These are phyloP conservation scores for Huso huso DNA, from an alignment of 2,797 vertebrate genomes.

Conservation along the genomic window DNA sequence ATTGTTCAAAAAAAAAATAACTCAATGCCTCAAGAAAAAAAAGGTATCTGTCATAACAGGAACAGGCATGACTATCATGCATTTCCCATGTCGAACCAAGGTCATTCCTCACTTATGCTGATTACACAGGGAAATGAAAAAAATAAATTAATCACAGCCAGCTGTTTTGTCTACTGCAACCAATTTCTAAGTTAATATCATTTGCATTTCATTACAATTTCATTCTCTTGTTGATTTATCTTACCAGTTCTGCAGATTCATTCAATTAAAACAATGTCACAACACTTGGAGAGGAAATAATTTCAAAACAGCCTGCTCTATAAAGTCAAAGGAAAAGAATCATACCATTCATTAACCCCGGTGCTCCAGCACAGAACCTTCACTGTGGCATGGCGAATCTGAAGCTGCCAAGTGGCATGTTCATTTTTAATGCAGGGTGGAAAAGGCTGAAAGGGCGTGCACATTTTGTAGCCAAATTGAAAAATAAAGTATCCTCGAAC, in stretches of 20 bases:
- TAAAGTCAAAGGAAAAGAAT: conserved; percentile 28
- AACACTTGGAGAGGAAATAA: conserved; percentile 38
- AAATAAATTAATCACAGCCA: conserved; percentile 37
- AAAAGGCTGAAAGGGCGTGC: background rate
- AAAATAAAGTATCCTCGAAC: background rate
- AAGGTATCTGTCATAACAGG: background rate
- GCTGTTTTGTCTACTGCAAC: conserved; percentile 43
- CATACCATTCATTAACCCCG: conserved; percentile 31
- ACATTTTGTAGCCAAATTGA: background rate
- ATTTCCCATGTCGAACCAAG: conserved; percentile 22
- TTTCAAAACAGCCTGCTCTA: conserved; percentile 29
- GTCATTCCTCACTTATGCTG: conserved; percentile 22
- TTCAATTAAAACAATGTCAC: conserved; percentile 53
- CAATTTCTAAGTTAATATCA: conserved; percentile 37
- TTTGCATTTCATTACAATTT: conserved; percentile 40
- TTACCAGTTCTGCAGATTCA: conserved; percentile 38
- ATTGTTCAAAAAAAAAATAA: no score
- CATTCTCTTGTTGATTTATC: conserved; percentile 45
- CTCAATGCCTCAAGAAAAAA: no score
- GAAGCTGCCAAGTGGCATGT: conserved; percentile 18
- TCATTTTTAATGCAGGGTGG: conserved; percentile 18
- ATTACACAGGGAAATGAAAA: conserved; percentile 30
- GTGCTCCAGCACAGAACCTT: conserved; percentile 23
- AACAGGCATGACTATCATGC: conserved; percentile 5
- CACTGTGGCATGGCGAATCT: conserved; percentile 11